These are phyloP conservation scores for Lota lota DNA, from an alignment of 2,113 vertebrate species.

Conservation along the genomic window DNA sequence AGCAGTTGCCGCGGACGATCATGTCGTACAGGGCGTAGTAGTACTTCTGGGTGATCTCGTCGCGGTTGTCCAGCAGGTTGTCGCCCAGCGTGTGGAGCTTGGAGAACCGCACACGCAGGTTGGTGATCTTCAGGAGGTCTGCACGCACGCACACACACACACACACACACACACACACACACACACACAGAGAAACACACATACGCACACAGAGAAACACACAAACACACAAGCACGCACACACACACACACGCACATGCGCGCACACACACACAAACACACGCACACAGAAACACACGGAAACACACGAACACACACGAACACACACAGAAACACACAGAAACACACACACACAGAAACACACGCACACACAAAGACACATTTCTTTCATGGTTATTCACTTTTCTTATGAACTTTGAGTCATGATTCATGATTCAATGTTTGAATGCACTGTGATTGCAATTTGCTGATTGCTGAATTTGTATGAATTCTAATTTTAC, in stretches of 20 bases:
- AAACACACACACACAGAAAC: neutral
- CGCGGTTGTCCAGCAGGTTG: slow-evolving; percentile 86
- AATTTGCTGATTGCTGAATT: no score
- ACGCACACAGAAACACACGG: neutral
- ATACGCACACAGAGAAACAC: slow-evolving; percentile 1
- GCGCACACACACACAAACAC: slow-evolving; percentile 23
- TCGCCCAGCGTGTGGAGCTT: slow-evolving; percentile 92
- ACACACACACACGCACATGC: slow-evolving; percentile 23
- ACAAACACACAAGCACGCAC: neutral
- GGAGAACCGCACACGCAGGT: slow-evolving; percentile 85
- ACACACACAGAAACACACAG: slow-evolving; percentile 3
- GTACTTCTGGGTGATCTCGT: slow-evolving; percentile 93
- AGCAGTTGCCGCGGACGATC: slow-evolving; percentile 96
- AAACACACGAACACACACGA: slow-evolving; percentile 12
- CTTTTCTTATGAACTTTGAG: no score
- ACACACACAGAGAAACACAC: neutral
- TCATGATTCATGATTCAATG: no score
- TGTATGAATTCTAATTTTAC: no score
- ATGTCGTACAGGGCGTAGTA: slow-evolving; percentile 95
- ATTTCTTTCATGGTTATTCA: no score
- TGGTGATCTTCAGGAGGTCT: slow-evolving; percentile 96
- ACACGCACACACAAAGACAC: neutral
- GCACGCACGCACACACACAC: slow-evolving; percentile 14
- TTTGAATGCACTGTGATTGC: no score
- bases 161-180: neutral